Percentiles rank a stretch among this genome's conserved stretches.
Evolutionary conservation across 2,797 vertebrate species (phyloP).

Genomic region (Philypnodon macrostomus): DNA sequence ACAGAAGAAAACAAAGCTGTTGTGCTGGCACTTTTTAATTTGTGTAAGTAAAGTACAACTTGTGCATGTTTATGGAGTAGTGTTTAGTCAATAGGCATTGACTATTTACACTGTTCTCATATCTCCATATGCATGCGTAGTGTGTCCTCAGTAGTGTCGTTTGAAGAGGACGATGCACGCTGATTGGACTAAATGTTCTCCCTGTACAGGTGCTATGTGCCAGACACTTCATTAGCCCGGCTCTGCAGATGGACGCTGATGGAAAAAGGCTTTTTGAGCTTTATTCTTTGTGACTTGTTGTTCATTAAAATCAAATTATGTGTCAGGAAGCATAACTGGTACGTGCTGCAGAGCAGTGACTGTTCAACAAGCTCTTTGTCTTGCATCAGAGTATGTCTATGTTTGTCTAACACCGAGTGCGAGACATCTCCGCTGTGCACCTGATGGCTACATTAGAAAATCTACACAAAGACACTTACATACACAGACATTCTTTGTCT

Average conservation of each 20-base stretch:
- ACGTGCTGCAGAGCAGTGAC: conserved; percentile 62
- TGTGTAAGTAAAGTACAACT: too few species aligned
- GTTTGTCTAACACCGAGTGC: conserved; percentile 60
- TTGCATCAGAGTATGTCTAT: conserved; percentile 56
- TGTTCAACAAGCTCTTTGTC: conserved; percentile 66
- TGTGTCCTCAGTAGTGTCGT: not conserved
- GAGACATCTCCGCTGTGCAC: conserved; percentile 36
- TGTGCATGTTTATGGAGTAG: too few species aligned
- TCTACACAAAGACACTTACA: conserved; percentile 4
- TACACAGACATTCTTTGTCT: not conserved
- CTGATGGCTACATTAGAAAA: conserved; percentile 39
- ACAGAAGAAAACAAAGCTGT: too few species aligned
- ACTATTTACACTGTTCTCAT: not conserved
- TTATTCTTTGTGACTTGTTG: conserved; percentile 96
- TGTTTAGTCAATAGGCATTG: too few species aligned
- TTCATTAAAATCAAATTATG: conserved; percentile 94
- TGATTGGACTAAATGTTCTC: conserved; percentile 19
- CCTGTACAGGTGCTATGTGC: conserved; percentile 58
- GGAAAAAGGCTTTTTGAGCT: conserved; percentile 82
- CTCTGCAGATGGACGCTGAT: conserved; percentile 72
- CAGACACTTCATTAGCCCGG: conserved; percentile 69
- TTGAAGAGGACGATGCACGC: conserved; percentile 7
- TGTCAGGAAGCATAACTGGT: conserved; percentile 85
- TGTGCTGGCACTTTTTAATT: too few species aligned
- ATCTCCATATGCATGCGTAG: not conserved